Evolutionary conservation across 2,113 vertebrate genomes (phyloP).

Genomic region (Herpailurus yagouaroundi): DNA sequence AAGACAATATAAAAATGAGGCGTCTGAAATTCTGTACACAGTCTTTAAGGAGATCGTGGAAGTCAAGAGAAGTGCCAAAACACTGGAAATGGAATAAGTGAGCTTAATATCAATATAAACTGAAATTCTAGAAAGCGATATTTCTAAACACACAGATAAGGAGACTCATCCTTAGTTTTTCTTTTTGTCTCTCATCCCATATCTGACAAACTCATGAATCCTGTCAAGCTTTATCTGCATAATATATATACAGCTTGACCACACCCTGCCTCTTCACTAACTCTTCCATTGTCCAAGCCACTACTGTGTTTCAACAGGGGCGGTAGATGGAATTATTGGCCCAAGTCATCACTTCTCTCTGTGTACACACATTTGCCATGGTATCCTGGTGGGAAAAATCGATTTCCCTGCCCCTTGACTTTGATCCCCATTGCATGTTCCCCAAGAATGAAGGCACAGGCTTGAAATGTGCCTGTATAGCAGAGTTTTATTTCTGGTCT

Average conservation of each 20-base stretch:
- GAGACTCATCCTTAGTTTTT: neutral
- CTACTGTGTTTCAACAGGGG: neutral
- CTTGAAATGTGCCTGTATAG: rapidly evolving
- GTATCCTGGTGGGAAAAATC: neutral
- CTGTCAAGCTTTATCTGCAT: neutral
- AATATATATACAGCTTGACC: neutral
- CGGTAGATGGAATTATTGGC: no score
- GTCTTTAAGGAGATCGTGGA: neutral
- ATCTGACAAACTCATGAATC: neutral
- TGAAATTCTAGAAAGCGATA: neutral
- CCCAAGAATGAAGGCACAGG: neutral
- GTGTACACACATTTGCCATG: neutral
- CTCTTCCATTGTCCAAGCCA: neutral
- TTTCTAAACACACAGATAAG: neutral
- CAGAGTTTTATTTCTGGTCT: neutral
- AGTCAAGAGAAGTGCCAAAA: neutral
- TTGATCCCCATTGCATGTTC: neutral
- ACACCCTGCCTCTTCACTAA: neutral
- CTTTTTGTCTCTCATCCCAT: neutral
- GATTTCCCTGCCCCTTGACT: neutral
- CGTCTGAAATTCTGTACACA: neutral
- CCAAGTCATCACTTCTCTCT: neutral
- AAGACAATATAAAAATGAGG: neutral
- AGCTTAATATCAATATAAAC: neutral
- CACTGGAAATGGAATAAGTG: neutral